Evolutionary conservation across 2,797 vertebrate species (phyloP).

Genomic region (Chelonia mydas): DNA sequence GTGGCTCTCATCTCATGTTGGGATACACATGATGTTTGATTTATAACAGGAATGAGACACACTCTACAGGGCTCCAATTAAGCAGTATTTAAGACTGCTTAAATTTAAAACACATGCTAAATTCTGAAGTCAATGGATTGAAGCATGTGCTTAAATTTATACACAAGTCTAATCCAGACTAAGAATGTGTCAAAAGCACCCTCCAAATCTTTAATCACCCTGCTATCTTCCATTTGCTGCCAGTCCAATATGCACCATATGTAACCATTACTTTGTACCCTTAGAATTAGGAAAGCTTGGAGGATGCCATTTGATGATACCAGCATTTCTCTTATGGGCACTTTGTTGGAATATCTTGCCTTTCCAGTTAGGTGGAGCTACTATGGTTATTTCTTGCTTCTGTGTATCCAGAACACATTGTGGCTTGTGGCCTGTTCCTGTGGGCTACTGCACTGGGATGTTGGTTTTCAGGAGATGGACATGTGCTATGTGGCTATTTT

Average conservation of each 20-base stretch:
- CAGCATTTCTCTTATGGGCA: background rate
- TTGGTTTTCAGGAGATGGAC: background rate
- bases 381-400: background rate
- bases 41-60: background rate
- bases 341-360: background rate
- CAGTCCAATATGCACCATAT: background rate
- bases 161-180: rapidly evolving
- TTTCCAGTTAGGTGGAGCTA: background rate
- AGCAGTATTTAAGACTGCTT: background rate
- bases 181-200: rapidly evolving
- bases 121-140: background rate
- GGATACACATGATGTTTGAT: background rate
- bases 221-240: background rate
- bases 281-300: background rate
- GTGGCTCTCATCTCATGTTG: background rate
- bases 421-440: background rate
- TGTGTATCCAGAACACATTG: background rate
- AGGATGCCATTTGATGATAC: background rate
- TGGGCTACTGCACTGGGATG: background rate
- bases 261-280: background rate
- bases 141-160: background rate
- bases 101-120: background rate
- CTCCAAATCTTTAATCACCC: background rate
- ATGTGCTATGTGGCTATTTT: background rate
- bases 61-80: rapidly evolving